Conservation (phyloP, 2,888 invertebrate genomes). For the Tyria jacobaeae region DNA sequence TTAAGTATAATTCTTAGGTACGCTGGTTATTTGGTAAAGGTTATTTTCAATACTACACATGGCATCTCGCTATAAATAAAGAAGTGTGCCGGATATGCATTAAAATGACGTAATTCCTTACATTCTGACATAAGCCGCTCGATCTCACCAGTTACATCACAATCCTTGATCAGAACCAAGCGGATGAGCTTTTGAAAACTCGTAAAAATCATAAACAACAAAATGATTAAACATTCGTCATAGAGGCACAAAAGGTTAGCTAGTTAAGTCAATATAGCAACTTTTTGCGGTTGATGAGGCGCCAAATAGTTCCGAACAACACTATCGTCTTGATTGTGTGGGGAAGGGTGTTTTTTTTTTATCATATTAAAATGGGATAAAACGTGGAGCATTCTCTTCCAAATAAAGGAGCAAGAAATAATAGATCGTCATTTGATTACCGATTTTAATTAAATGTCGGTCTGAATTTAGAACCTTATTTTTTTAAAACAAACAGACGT, state of each 20-base stretch:
- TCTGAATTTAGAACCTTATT: no score
- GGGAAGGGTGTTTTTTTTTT: no score
- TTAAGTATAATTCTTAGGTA: not conserved
- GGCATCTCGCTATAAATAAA: slow-evolving; percentile 21
- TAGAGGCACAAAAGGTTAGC: slow-evolving; percentile 4
- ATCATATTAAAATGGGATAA: no score
- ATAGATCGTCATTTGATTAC: no score
- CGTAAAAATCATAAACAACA: not conserved
- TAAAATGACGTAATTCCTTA: slow-evolving; percentile 31
- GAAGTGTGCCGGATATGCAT: slow-evolving; percentile 38
- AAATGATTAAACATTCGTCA: slow-evolving; percentile 4
- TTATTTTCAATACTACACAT: slow-evolving; percentile 11
- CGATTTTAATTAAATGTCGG: no score
- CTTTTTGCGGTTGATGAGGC: slow-evolving; percentile 8
- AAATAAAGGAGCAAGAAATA: no score
- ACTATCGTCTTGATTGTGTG: no score
- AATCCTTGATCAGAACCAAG: slow-evolving; percentile 14
- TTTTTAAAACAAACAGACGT: no score
- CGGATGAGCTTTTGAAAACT: not conserved
- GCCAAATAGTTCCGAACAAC: not conserved
- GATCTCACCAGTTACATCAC: slow-evolving; percentile 27
- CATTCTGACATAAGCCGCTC: slow-evolving; percentile 25
- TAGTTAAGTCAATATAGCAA: not conserved
- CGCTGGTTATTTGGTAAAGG: no score
- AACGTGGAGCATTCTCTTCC: no score